Conservation (phyloP, 2,888 invertebrate genomes). For the Eurytoma californica region DNA sequence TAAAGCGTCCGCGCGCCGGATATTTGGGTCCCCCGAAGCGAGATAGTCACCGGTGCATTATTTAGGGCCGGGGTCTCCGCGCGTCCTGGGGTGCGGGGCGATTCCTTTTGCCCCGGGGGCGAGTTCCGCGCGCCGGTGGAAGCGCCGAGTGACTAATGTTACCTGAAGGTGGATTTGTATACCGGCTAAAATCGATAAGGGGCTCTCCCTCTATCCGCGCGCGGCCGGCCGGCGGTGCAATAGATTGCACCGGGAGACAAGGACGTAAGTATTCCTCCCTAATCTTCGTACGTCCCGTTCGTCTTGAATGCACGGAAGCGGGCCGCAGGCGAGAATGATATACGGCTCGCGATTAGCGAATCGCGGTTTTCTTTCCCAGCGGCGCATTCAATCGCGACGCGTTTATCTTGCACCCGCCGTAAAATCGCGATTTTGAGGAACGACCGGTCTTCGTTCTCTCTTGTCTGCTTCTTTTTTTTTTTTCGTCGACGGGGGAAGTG, state of each 20-base stretch:
- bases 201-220: not conserved
- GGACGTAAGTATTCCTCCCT: constrained; percentile 47
- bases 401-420: constrained; percentile 8
- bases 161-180: constrained; percentile 70
- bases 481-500: not conserved
- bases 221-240: constrained; percentile 13
- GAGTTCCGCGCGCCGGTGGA: constrained; percentile 23
- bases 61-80: constrained; percentile 5
- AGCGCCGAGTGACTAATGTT: constrained; percentile 68
- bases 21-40: constrained; percentile 13
- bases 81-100: constrained; percentile 27
- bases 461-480: not conserved
- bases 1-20: constrained; percentile 11
- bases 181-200: constrained; percentile 69
- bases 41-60: constrained; percentile 35
- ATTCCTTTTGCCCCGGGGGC: constrained; percentile 36
- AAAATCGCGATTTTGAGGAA: not conserved
- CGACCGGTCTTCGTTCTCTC: too few species aligned
- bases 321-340: constrained; percentile 34
- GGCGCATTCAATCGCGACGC: constrained; percentile 11
- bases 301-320: not conserved
- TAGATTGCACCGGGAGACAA: constrained; percentile 42
- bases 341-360: constrained; percentile 18
- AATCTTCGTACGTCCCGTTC: constrained; percentile 30
- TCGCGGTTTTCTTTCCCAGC: constrained; percentile 13